Evolutionary conservation across 2,888 invertebrate genomes (phyloP), one percentile per base, ranked within the genome.

Genomic region (Erebia palarica): DNA sequence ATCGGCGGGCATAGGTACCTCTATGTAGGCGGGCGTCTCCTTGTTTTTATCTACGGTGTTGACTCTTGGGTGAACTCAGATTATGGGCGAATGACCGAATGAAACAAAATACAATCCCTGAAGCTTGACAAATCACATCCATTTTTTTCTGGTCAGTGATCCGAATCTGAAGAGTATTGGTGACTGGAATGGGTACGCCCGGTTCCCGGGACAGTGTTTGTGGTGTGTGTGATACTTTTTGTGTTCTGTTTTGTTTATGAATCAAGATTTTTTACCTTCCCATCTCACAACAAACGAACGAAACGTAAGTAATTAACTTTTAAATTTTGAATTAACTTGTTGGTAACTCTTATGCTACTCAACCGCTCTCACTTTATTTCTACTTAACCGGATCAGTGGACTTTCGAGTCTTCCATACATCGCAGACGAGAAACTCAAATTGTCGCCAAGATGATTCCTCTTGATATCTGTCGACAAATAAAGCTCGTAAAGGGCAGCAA

Each of bases 221-320:
- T 69, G 55, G 69, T 72, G 73, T 68, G 65, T 74, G 75, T 71
- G 78, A 81, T 81, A 79, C 75, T 76, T 71, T 81, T 81, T 78
- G 81, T 85, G 83, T 83, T 80, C 85, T 88, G 87, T 85, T 85
- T 84, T 85, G 83, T 86, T 87, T 85, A 85, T 85, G 77, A 84
- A 82, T 82, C 82, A 78, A 49, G 8, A 77, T 78, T 77, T 79
- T 78, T 74, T 68, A 67, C 60, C 21, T 71, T 11, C 59, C 71
- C 73, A 72, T 73, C 73, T 58, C 21, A 66, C 47, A 66, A 73
- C 71, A 76, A 79, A 81, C 74, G 77, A 80, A 82, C 78, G 75
- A 76, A 77, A 81, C 85, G 88, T 88, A 79, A 84, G 87, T 80
- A 61, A 75, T 49, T n/a, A n/a, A n/a, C n/a, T n/a, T n/a, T n/a